Percentiles rank a stretch among this genome's conserved stretches.
These are phyloP conservation scores for Urophycis tenuis DNA, from an alignment of 2,797 vertebrate genomes.

Conservation along the genomic window DNA sequence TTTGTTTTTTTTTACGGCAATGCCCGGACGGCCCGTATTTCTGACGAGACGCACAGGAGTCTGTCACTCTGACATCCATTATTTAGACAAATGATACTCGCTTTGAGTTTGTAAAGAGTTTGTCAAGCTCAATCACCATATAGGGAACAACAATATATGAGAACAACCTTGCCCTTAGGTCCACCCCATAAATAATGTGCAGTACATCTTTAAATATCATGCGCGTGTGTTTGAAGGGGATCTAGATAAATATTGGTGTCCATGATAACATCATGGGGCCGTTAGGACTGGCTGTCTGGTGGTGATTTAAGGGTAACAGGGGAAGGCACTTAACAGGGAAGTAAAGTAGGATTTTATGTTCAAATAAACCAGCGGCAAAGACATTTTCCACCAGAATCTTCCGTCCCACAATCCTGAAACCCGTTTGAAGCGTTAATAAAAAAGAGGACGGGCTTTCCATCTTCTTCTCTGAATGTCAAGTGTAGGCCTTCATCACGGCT, in stretches of 20 bases:
- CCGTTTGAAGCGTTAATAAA: not conserved
- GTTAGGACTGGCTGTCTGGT: not conserved
- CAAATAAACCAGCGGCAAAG: not conserved
- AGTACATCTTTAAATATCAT: not conserved
- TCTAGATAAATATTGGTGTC: not conserved
- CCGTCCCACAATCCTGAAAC: not conserved
- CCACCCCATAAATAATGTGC: not conserved
- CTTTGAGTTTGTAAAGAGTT: not conserved
- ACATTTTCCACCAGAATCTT: not conserved
- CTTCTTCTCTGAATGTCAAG: not conserved
- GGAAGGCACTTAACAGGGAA: not conserved
- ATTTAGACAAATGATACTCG: not conserved
- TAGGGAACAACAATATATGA: too few relatives aligned
- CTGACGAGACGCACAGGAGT: slow-evolving; percentile 39
- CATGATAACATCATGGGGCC: not conserved
- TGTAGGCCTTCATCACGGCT: not conserved
- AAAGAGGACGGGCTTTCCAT: not conserved
- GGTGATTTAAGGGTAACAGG: not conserved
- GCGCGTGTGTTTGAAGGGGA: not conserved
- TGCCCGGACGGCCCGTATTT: slow-evolving; percentile 59
- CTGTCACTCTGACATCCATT: not conserved
- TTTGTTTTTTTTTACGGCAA: slow-evolving; percentile 44
- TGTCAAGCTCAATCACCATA: not conserved
- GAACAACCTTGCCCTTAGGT: not conserved
- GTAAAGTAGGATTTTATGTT: not conserved